Evolutionary conservation across 2,888 invertebrate species (phyloP).

Genomic region (Plagodis pulveraria): DNA sequence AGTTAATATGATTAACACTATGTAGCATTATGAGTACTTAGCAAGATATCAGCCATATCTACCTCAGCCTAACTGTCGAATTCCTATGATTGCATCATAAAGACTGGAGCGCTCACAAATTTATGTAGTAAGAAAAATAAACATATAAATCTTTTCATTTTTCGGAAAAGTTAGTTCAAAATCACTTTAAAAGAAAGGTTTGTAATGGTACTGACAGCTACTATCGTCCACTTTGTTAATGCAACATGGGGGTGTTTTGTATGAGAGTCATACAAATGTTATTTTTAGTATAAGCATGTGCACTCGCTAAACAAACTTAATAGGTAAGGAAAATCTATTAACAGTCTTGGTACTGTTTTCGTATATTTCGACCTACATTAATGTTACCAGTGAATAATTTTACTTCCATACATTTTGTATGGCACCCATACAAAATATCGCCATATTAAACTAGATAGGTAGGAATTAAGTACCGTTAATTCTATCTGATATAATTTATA

Average conservation of each 20-base stretch:
- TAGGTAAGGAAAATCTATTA: background rate
- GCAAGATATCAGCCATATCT: no score
- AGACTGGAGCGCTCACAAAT: no score
- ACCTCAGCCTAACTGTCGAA: no score
- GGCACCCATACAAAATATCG: slow-evolving; percentile 45
- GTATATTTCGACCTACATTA: background rate
- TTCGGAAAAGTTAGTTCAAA: background rate
- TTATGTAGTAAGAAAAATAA: no score
- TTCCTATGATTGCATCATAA: no score
- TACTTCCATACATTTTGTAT: slow-evolving; percentile 32
- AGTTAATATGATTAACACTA: no score
- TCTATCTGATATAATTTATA: slow-evolving; percentile 69
- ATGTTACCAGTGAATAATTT: slow-evolving; percentile 37
- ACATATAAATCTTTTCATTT: no score
- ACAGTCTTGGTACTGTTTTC: background rate
- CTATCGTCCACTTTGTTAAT: slow-evolving; percentile 28
- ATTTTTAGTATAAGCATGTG: slow-evolving; percentile 2
- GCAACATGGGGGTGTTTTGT: slow-evolving; percentile 29
- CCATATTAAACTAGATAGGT: slow-evolving; percentile 48
- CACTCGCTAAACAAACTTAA: background rate
- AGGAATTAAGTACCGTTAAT: slow-evolving; percentile 67
- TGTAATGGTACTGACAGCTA: slow-evolving; percentile 30
- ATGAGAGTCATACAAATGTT: slow-evolving; percentile 32
- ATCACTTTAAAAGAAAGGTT: slow-evolving; percentile 10
- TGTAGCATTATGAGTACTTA: no score